phyloP scores from a whole-genome alignment of 2,888 invertebrate species.

The Seladonia tumulorum region DNA sequence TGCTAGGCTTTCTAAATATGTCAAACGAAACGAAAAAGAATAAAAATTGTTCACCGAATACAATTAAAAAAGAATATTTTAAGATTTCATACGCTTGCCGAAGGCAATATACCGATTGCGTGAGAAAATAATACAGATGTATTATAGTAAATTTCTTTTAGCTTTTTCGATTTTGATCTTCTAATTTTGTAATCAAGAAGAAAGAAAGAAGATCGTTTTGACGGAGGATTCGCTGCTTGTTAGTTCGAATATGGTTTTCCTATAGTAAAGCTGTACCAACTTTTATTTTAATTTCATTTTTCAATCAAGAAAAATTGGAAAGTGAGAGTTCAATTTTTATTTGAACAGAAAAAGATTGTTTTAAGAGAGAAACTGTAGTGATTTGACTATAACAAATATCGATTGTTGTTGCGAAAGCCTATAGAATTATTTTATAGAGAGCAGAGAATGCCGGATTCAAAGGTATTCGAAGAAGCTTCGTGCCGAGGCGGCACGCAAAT shows the following conservation, averaged over 20 bases:
- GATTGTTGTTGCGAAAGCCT: not conserved
- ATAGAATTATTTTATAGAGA: constrained; percentile 51
- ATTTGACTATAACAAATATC: not conserved
- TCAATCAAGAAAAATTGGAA: not conserved
- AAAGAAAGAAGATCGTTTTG: too few relatives aligned
- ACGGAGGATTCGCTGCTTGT: too few relatives aligned
- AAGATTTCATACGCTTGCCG: too few relatives aligned
- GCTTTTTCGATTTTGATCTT: not conserved
- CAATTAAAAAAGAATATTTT: not conserved
- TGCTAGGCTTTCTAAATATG: not conserved
- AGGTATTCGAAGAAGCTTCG: constrained; percentile 42
- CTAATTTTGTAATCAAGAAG: not conserved
- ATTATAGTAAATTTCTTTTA: not conserved
- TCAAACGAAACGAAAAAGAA: not conserved
- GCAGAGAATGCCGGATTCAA: constrained; percentile 19
- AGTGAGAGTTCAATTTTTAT: not conserved
- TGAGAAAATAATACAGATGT: not conserved
- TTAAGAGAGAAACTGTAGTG: not conserved
- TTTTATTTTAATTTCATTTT: not conserved
- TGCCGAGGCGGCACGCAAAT: constrained; percentile 45
- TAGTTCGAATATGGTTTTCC: not conserved
- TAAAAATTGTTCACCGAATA: not conserved
- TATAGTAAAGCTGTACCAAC: not conserved
- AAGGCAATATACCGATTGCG: not conserved
- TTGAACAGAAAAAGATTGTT: not conserved